A percentile compares a stretch with the other conserved stretches of the same genome.
These are phyloP conservation scores for Apis dorsata DNA, from an alignment of 1,140 invertebrate genomes.

Conservation along the genomic window DNA sequence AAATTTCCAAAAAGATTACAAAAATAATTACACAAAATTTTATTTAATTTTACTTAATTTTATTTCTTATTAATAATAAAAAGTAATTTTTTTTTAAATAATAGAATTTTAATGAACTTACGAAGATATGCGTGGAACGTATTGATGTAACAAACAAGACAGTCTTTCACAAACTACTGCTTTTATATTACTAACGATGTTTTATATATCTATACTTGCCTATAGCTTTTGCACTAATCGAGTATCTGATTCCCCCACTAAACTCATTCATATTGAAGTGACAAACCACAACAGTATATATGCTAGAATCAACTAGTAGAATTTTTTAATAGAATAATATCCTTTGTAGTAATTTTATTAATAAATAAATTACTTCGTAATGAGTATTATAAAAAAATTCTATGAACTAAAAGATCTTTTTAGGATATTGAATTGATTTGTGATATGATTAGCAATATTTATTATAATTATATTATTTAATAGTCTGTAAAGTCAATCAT, in stretches of 20 bases:
- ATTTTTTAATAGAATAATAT: conserved; percentile 1
- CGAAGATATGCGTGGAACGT: neutral
- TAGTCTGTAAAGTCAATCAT: too few relatives aligned
- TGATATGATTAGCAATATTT: neutral
- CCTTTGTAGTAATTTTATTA: neutral
- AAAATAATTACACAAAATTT: too few relatives aligned
- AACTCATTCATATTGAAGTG: neutral
- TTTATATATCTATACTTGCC: neutral
- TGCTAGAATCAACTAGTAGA: neutral
- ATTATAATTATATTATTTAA: neutral
- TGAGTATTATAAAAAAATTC: neutral
- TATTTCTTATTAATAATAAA: neutral
- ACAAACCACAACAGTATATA: neutral
- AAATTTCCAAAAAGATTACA: too few relatives aligned
- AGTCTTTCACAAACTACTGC: neutral
- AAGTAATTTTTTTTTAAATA: neutral
- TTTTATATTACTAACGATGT: neutral
- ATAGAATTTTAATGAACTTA: neutral
- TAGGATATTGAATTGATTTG: neutral
- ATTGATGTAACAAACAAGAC: neutral
- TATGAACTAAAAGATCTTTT: neutral
- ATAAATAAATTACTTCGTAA: neutral
- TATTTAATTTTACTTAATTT: too few relatives aligned
- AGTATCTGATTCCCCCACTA: neutral
- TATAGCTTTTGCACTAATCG: neutral